Evolutionary conservation across 2,797 vertebrate species (phyloP), one percentile per base, ranked within the genome.

Genomic region (Holocentrus rufus): DNA sequence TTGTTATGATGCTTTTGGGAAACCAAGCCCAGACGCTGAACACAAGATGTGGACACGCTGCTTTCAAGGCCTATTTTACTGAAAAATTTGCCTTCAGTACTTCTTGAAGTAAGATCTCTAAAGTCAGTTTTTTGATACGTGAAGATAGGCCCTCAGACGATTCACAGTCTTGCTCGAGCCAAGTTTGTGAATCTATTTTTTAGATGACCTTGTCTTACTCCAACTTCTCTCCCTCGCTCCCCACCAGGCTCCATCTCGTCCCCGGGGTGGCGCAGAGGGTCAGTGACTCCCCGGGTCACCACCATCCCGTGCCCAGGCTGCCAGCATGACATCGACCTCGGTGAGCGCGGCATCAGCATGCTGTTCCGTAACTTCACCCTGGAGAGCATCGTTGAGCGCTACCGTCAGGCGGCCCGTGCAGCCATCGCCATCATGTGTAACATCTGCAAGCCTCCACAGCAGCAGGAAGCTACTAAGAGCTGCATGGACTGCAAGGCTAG

Each of bases 401-500:
- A 98, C 55, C 93, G 97, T 18, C 97, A 98, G 90, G 97, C 97
- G 2, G 98, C 97, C 8, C 95, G 97, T 0, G 97, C 97, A 0
- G 97, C 97, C 1, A 73, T 96, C 3, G 97, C 98, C 1, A 98
- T 99, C 84, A 96, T 97, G 96, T 99, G 97, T 20, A 96, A 97
- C 87, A 93, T 95, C 58, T 99, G 98, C 81, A 99, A 99, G 79
- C 96, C 97, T 17, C 95, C 96, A 0, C 91, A 62, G 65, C 95
- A 8, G 70, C 97, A 98, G 69, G 98, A 98, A 83, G 98, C 97
- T 44, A 99, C 97, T 0, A 99, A 99, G 92, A 99, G 97, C 91
- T 99, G 98, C 87, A 95, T 98, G 96, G 98, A 99, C 92, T 99
- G 98, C 88, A 96, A 96, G 83, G 96, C 96, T 1, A 99, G 96